Conservation (phyloP, 1,140 invertebrate genomes). For the Latrodectus geometricus region DNA sequence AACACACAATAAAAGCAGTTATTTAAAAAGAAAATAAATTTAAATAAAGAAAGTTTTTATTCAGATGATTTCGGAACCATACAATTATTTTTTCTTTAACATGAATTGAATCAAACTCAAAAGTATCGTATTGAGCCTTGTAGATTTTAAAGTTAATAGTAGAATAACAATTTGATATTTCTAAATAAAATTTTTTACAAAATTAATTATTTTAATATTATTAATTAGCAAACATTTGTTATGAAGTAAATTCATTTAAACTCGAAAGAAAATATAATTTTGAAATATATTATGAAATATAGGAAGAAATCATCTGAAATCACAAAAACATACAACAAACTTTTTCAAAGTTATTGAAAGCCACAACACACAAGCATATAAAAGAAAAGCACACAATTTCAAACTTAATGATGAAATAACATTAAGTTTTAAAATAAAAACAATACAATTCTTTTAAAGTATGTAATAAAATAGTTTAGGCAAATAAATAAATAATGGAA, state of each 20-base stretch:
- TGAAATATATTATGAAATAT: too few relatives aligned
- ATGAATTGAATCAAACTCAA: too few relatives aligned
- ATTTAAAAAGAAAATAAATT: not conserved
- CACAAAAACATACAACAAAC: not conserved
- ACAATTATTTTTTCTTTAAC: too few relatives aligned
- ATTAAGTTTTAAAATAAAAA: constrained; percentile 20
- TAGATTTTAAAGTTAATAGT: too few relatives aligned
- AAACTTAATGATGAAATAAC: not conserved
- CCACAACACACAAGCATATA: not conserved
- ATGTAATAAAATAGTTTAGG: not conserved
- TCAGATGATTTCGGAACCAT: too few relatives aligned
- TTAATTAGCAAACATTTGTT: too few relatives aligned
- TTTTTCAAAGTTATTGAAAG: not conserved
- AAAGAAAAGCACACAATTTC: not conserved
- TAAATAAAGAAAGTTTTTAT: not conserved
- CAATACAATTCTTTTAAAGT: not conserved
- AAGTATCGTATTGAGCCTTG: too few relatives aligned
- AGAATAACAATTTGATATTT: too few relatives aligned
- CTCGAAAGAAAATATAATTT: too few relatives aligned
- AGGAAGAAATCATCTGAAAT: not conserved
- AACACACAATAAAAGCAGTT: constrained; percentile 5
- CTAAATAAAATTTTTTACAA: too few relatives aligned
- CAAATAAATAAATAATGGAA: not conserved
- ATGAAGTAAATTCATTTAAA: too few relatives aligned
- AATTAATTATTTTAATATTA: too few relatives aligned